These are phyloP conservation scores for Chironomus tepperi DNA, from an alignment of 1,140 invertebrate genomes.

Conservation along the genomic window DNA sequence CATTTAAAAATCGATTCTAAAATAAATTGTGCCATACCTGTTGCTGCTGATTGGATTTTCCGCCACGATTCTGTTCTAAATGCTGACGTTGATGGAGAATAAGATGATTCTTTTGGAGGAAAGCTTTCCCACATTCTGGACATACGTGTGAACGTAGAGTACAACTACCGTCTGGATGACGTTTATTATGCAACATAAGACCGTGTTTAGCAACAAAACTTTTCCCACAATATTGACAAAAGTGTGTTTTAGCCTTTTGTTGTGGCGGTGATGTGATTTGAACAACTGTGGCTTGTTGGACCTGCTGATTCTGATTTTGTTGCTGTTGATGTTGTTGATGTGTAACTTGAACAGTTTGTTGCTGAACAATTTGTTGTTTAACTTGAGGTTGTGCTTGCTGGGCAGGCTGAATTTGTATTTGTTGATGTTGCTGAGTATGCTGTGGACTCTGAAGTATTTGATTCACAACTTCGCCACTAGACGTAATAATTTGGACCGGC, in stretches of 20 bases:
- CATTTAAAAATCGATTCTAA: slow-evolving; percentile 29
- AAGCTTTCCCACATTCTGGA: slow-evolving; percentile 17
- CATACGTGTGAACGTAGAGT: slow-evolving; percentile 24
- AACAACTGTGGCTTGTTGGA: slow-evolving; percentile 28
- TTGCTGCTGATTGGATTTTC: slow-evolving; percentile 32
- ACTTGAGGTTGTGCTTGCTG: slow-evolving; percentile 38
- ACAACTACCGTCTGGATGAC: slow-evolving; percentile 26
- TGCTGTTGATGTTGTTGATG: slow-evolving; percentile 32
- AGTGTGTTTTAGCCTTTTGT: slow-evolving; percentile 29
- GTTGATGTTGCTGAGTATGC: slow-evolving; percentile 33
- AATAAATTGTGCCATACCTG: slow-evolving; percentile 30
- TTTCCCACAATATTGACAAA: slow-evolving; percentile 27
- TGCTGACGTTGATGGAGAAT: slow-evolving; percentile 38
- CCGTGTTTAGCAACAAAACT: slow-evolving; percentile 23
- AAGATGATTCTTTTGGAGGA: slow-evolving; percentile 33
- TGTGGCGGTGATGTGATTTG: slow-evolving; percentile 30
- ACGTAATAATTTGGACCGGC: slow-evolving; percentile 40
- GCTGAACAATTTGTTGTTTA: slow-evolving; percentile 36
- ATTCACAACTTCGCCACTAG: slow-evolving; percentile 39
- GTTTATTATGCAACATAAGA: slow-evolving; percentile 30
- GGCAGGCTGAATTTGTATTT: slow-evolving; percentile 32
- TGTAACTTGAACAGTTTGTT: slow-evolving; percentile 30
- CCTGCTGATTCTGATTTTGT: slow-evolving; percentile 33
- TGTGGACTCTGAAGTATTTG: slow-evolving; percentile 33
- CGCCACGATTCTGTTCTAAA: slow-evolving; percentile 34